Base-by-base conservation (phyloP, 2,113 vertebrate species). In the Arvicanthis niloticus region DNA sequence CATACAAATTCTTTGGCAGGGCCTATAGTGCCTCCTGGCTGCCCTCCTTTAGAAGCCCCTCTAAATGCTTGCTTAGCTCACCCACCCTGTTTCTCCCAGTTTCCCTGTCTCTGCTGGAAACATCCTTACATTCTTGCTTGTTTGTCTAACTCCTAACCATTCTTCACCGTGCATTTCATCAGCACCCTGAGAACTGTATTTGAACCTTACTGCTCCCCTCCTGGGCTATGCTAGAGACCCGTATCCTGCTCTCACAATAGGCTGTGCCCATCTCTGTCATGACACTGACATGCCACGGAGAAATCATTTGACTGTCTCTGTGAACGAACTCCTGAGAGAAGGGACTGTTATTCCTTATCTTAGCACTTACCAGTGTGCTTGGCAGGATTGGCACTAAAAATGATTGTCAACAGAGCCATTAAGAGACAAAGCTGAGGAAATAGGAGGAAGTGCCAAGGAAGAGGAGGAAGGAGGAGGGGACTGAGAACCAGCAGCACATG, bases 1-100 rank as follows among this genome's bases (percentile, higher is more conserved):
- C 78, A 94, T 87, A 76, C 94, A 89, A 75, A 65, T 95, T 88
- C 56, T 89, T 80, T 95, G 91, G 56, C 91, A 85, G 51, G 72
- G 37, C 62, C 72, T 34, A 65, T 12, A 40, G 34, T 29, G 24
- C 67, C 89, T 37, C 34, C 19, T 29, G 16, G 81, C 77, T 89
- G 95, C 53, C 48, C 73, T 92, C 60, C 40, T 85, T 22, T 81
- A 92, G n/a, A 97, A 94, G 78, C 75, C 85, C 76, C 60, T 77
- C 45, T 53, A 53, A 40, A 68, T 60, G 24, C n/a, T n/a, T 53
- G 24, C n/a, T n/a, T 26, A n/a, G 73, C 26, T 84, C 72, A 53
- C 29, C 51, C 1, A 84, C 56, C 26, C 67, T 40, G 11, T 5
- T 75, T 75, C 78, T 82, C 91, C 68, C 8, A 48, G 34, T 76